These are phyloP conservation scores for Medauroidea extradentata DNA, from an alignment of 1,140 invertebrate genomes.

Conservation along the genomic window DNA sequence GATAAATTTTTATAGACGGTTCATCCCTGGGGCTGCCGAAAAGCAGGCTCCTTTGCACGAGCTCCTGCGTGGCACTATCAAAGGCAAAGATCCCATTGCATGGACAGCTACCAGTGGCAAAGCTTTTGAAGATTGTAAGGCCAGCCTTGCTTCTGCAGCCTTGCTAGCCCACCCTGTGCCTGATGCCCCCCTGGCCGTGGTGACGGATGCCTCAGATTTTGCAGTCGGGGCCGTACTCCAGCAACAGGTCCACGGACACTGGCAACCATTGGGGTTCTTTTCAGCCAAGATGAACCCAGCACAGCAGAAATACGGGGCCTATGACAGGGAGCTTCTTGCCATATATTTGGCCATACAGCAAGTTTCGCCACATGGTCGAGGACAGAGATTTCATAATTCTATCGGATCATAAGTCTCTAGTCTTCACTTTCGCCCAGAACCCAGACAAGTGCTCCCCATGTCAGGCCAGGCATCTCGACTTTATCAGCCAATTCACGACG, in stretches of 20 bases:
- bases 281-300: constrained; percentile 35
- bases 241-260: constrained; percentile 15
- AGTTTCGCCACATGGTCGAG: constrained; percentile 44
- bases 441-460: constrained; percentile 29
- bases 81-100: no score
- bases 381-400: constrained; percentile 34
- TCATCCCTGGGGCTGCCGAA: no score
- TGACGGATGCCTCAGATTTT: constrained; percentile 23
- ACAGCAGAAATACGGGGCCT: constrained; percentile 39
- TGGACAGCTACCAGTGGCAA: no score
- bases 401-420: constrained; percentile 43
- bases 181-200: constrained; percentile 8
- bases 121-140: background rate
- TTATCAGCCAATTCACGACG: constrained; percentile 39
- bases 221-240: constrained; percentile 22
- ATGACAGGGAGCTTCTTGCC: constrained; percentile 46
- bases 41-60: no score
- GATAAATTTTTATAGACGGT: no score
- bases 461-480: constrained; percentile 36
- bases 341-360: constrained; percentile 42
- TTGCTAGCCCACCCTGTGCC: constrained; percentile 14
- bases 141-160: background rate
- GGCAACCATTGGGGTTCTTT: constrained; percentile 47
- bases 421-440: constrained; percentile 31
- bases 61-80: no score